These are phyloP conservation scores for Corythaeola cristata DNA, from an alignment of 2,113 vertebrate species.

Conservation along the genomic window DNA sequence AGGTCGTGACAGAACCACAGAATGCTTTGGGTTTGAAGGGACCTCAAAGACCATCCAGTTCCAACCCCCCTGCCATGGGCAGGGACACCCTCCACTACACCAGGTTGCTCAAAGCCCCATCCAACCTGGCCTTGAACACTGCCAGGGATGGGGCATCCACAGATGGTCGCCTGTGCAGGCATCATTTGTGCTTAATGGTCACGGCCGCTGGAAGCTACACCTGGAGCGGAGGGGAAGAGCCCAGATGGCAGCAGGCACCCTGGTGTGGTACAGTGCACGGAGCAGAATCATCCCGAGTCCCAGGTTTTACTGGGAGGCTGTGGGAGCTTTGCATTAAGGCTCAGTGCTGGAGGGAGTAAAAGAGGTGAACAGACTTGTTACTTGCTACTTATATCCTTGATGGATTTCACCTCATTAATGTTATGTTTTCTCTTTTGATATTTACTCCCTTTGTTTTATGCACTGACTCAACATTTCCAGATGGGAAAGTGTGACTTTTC, in stretches of 20 bases:
- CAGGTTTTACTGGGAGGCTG: neutral
- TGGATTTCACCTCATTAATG: neutral
- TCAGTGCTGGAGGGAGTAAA: neutral
- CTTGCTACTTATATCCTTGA: neutral
- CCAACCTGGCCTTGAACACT: too few relatives aligned
- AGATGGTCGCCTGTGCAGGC: too few relatives aligned
- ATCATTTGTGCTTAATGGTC: too few relatives aligned
- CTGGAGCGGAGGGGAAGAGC: too few relatives aligned
- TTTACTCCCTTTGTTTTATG: neutral
- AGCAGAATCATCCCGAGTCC: neutral
- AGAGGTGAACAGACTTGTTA: neutral
- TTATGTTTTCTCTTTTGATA: neutral
- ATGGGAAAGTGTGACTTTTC: neutral
- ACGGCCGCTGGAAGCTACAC: fast-evolving
- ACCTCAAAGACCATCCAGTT: too few relatives aligned
- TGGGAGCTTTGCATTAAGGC: neutral
- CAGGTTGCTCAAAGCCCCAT: too few relatives aligned
- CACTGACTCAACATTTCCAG: neutral
- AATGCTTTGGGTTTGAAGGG: too few relatives aligned
- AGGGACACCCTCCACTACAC: too few relatives aligned
- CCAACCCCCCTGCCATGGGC: too few relatives aligned
- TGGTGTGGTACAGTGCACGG: fast-evolving
- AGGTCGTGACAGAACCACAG: neutral
- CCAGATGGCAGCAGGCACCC: neutral
- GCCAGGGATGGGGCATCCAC: too few relatives aligned